Evolutionary conservation across 2,113 vertebrate species (phyloP).

Genomic region (Prolemur simus): DNA sequence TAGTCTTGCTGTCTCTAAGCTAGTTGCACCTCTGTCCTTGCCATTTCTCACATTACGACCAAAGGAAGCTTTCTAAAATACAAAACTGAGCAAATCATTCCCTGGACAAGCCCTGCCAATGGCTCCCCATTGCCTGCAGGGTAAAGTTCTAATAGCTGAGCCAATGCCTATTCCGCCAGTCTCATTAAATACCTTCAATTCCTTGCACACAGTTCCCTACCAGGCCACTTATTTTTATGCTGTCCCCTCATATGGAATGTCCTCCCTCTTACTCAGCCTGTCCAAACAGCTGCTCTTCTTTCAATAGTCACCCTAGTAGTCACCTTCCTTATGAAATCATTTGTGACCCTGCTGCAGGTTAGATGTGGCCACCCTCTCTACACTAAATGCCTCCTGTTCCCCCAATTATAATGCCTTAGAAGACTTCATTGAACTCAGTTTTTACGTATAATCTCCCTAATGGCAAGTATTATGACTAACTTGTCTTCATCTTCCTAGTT

Average conservation of each 20-base stretch:
- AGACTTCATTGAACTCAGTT: slow-evolving; percentile 7
- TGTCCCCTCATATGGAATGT: neutral
- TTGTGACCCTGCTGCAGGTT: neutral
- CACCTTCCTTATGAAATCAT: slow-evolving; percentile 4
- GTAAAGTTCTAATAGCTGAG: neutral
- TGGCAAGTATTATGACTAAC: neutral
- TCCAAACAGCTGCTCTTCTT: slow-evolving; percentile 40
- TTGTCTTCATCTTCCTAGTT: neutral
- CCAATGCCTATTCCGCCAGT: neutral
- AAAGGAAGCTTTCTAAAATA: neutral
- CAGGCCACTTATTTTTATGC: neutral
- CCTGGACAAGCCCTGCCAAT: neutral
- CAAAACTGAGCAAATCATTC: neutral
- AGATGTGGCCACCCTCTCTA: neutral
- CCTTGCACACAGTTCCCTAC: neutral
- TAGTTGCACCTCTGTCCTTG: neutral
- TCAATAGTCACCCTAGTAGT: neutral
- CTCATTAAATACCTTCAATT: neutral
- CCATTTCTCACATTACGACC: neutral
- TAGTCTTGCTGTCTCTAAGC: neutral
- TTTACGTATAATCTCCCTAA: neutral
- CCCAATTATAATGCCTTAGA: neutral
- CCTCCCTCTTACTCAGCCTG: slow-evolving; percentile 22
- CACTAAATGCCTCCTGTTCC: neutral
- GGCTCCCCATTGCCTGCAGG: neutral